Evolutionary conservation across 2,888 invertebrate species (phyloP).

Genomic region (Fragum whitleyi): DNA sequence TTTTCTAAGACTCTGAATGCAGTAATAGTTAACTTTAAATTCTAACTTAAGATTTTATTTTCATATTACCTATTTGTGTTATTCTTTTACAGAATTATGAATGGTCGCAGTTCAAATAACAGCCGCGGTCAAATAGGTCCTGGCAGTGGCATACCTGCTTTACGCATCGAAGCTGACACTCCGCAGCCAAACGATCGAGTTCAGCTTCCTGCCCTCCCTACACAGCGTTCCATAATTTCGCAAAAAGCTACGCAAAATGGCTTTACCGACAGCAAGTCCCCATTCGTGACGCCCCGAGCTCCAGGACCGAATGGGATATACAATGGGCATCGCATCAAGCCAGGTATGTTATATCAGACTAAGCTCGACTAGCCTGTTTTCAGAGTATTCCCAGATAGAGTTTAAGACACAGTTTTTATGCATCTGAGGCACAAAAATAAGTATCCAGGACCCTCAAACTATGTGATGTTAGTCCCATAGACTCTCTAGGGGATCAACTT

Average conservation of each 20-base stretch:
- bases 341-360: background rate
- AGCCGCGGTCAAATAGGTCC: constrained; percentile 63
- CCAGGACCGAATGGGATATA: constrained; percentile 60
- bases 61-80: too few relatives aligned
- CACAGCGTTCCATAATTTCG: constrained; percentile 65
- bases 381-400: too few relatives aligned
- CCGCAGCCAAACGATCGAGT: constrained; percentile 76
- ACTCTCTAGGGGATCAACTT: too few relatives aligned
- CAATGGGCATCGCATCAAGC: constrained; percentile 32
- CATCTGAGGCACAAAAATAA: too few relatives aligned
- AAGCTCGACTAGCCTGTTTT: too few relatives aligned
- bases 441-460: too few relatives aligned
- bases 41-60: too few relatives aligned
- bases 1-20: too few relatives aligned
- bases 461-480: too few relatives aligned
- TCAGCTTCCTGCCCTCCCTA: constrained; percentile 58
- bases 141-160: constrained; percentile 71
- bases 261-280: constrained; percentile 57
- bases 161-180: constrained; percentile 80
- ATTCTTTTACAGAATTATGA: constrained; percentile 76
- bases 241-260: constrained; percentile 71
- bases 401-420: too few relatives aligned
- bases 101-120: constrained; percentile 71
- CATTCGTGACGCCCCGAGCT: constrained; percentile 64
- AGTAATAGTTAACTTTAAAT: too few relatives aligned